These are phyloP conservation scores for Antheraea assamensis DNA, from an alignment of 2,888 invertebrate genomes.

Conservation along the genomic window DNA sequence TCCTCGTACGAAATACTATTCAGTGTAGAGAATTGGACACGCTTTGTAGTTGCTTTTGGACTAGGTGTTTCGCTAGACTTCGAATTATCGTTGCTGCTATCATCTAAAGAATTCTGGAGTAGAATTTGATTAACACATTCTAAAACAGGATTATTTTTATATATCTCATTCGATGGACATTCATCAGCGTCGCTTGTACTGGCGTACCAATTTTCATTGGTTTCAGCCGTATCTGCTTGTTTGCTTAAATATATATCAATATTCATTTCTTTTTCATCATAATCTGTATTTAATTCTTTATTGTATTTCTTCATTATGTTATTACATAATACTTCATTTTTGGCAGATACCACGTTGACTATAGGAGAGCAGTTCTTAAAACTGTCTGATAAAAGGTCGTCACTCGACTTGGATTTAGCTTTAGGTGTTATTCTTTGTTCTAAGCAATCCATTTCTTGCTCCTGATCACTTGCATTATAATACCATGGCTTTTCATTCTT, in stretches of 20 bases:
- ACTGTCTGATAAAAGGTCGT: constrained; percentile 59
- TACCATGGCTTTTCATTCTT: constrained; percentile 76
- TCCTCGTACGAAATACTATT: constrained; percentile 83
- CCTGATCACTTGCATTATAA: constrained; percentile 77
- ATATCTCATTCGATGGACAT: constrained; percentile 85
- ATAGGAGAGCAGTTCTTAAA: constrained; percentile 59
- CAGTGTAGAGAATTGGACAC: constrained; percentile 84
- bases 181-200: constrained; percentile 91
- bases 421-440: constrained; percentile 60
- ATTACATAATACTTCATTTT: constrained; percentile 73
- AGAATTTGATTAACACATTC: constrained; percentile 94
- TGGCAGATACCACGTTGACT: constrained; percentile 66
- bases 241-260: constrained; percentile 52
- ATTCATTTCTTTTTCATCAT: constrained; percentile 68
- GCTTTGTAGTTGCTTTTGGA: constrained; percentile 77
- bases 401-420: constrained; percentile 67
- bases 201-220: constrained; percentile 90
- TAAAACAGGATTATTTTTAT: constrained; percentile 91
- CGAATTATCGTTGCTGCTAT: constrained; percentile 76
- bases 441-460: constrained; percentile 70
- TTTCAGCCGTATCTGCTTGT: constrained; percentile 65
- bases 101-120: constrained; percentile 87
- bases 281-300: constrained; percentile 57
- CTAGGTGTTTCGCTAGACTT: constrained; percentile 75
- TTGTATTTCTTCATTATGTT: constrained; percentile 58